Evolutionary conservation across 1,140 invertebrate species (phyloP), one percentile per base, ranked within the genome.

Genomic region (Drosophila asahinai): DNA sequence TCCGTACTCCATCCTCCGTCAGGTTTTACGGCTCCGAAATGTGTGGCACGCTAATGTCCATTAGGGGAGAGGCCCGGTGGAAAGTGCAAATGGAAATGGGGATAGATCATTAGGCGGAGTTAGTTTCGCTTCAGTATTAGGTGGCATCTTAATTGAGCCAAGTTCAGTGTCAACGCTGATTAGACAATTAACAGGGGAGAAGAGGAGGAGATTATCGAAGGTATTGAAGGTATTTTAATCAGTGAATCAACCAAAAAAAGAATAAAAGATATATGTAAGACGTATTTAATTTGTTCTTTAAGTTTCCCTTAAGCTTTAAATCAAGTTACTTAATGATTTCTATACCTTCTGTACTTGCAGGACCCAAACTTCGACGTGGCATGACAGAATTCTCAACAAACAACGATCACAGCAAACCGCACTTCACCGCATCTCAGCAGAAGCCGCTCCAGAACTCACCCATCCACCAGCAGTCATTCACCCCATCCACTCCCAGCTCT

Each of bases 361-460:
- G 92, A 84, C 52, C 68, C 59, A 91, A 93, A 91, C 71, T 86
- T 80, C 84, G 84, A 84, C 92, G 92, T 93, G 92, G 92, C 79
- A 93, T 93, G 92, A 93, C 92, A 83, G 92, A 93, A 92, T 82
- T 93, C 84, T 92, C 92, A 84, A 93, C 92, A 78, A 80, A 72
- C 73, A 91, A 92, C 92, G 81, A 86, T 58, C 77, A 87, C 76
- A 92, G 80, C 71, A 92, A 77, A 81, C 82, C 91, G 80, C 90
- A 84, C 78, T 80, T 86, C 76, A 84, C 61, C 59, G 47, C 91
- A 87, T 81, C 82, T 68, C 77, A 73, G 45, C 70, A 65, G 30
- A 87, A 82, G 77, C 81, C 86, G 71, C 86, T 84, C 77, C 86
- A 86, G 79, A 92, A 89, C 65, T 92, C 91, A 90, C 87, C 91